Percentiles rank a stretch among this genome's conserved stretches.
Conservation (phyloP, 2,113 vertebrate genomes). For the Microtus pennsylvanicus region DNA sequence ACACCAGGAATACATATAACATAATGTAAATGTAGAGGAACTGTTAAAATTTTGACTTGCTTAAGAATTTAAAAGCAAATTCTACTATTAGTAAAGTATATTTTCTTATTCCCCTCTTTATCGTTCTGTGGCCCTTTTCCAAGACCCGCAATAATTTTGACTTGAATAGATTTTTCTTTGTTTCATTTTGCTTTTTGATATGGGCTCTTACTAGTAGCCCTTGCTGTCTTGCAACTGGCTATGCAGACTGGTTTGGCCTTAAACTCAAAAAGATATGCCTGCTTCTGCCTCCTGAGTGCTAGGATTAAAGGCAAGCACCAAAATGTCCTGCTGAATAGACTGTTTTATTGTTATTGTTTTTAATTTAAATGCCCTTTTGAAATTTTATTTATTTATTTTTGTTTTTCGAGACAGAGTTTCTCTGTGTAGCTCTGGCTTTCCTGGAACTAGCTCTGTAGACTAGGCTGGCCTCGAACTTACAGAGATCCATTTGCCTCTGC, state of each 20-base stretch:
- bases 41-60: constrained; percentile 60
- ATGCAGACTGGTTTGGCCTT: neutral
- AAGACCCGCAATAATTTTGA: constrained; percentile 18
- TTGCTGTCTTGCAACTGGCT: neutral
- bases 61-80: constrained; percentile 62
- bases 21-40: constrained; percentile 75
- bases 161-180: constrained; percentile 34
- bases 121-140: neutral
- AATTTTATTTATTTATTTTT: neutral
- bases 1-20: constrained; percentile 72
- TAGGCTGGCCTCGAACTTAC: neutral
- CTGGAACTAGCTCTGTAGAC: neutral
- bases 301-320: neutral
- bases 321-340: neutral
- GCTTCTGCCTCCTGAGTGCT: neutral
- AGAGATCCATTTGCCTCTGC: neutral
- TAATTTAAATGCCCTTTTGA: neutral
- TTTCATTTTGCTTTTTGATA: neutral
- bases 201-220: neutral
- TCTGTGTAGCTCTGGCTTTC: neutral
- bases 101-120: neutral
- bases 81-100: constrained; percentile 15
- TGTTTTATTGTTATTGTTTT: neutral
- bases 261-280: neutral
- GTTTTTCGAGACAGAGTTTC: neutral